A percentile compares a stretch with the other conserved stretches of the same genome.
phyloP scores from a whole-genome alignment of 2,797 vertebrate species.

The Pseudochirops cupreus region DNA sequence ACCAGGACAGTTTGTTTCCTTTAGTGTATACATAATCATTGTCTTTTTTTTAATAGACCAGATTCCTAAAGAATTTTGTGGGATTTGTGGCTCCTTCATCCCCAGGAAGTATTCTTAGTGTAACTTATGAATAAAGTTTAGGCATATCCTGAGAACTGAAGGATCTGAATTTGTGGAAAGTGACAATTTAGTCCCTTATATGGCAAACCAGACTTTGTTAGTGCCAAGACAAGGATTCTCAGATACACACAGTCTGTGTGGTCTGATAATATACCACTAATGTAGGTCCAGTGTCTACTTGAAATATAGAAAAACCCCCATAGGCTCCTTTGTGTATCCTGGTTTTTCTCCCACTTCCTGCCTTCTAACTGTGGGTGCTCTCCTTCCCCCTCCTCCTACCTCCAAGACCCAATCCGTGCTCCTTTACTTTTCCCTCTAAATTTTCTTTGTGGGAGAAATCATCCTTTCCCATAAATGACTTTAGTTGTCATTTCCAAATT shows the following conservation, averaged over 20 bases:
- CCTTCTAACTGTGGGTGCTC: neutral
- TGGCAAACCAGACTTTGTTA: constrained; percentile 59
- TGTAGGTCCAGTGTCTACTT: constrained; percentile 29
- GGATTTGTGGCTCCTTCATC: constrained; percentile 21
- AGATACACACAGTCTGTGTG: constrained; percentile 58
- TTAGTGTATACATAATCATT: constrained; percentile 54
- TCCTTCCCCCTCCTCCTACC: neutral
- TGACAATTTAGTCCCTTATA: constrained; percentile 60
- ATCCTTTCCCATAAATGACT: neutral
- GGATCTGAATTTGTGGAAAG: constrained; percentile 62
- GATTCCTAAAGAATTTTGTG: constrained; percentile 51
- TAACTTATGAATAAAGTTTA: constrained; percentile 36
- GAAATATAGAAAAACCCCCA: neutral
- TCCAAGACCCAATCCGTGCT: neutral
- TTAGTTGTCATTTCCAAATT: neutral
- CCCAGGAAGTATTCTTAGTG: constrained; percentile 28
- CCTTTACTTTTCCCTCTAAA: neutral
- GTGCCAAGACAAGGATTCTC: constrained; percentile 42
- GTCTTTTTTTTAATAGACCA: constrained; percentile 15
- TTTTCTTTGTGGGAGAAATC: constrained; percentile 1
- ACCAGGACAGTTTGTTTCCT: constrained; percentile 46
- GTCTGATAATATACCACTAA: constrained; percentile 44
- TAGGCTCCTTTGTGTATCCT: neutral
- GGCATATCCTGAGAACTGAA: constrained; percentile 56
- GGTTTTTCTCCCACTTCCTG: neutral